Evolutionary conservation across 2,113 vertebrate genomes (phyloP), one percentile per base, ranked within the genome.

Genomic region (Athene cunicularia): DNA sequence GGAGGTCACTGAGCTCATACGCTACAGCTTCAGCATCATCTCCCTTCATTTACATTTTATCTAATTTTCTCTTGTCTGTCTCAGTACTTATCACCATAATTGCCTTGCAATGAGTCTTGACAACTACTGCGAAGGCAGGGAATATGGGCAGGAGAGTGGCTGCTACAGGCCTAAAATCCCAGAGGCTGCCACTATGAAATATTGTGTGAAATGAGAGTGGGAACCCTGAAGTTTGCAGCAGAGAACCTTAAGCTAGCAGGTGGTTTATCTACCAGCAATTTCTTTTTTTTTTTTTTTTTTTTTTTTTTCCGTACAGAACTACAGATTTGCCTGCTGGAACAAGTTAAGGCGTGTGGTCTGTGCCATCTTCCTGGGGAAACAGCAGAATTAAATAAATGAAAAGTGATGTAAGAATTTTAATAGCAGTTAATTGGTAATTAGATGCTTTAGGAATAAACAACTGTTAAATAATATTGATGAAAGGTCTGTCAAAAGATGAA

Each of bases 11-110:
- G 41, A 93, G 55, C 83, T 89, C 91, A 87, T 9, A 87, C 39
- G 33, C 62, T 84, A 43, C 28, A 49, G 79, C 21, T 86, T 93
- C 86, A 76, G 58, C 75, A 76, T 71, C 30, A 68, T 73, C 37
- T 84, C 59, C 73, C 58, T 94, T 97, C 75, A 93, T 97, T 95
- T 91, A 77, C 52, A 83, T 92, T 94, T 96, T 82, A 93, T 70
- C 49, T 89, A 17, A 92, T 94, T 95, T 95, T 90, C 50, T 92
- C 33, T 53, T 3, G 2, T 89, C 55, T 81, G 62, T 86, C 77
- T 94, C 35, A 52, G 45, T 89, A 62, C 70, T 94, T 94, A 86
- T 43, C 82, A 82, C 28, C 39, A 37, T 86, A 96, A 97, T 92
- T 95, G 41, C 60, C 41, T 92, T 87, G 33, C 77, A 81, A 95